These are phyloP conservation scores for Mustela lutreola DNA, from an alignment of 2,113 vertebrate species.

Conservation along the genomic window DNA sequence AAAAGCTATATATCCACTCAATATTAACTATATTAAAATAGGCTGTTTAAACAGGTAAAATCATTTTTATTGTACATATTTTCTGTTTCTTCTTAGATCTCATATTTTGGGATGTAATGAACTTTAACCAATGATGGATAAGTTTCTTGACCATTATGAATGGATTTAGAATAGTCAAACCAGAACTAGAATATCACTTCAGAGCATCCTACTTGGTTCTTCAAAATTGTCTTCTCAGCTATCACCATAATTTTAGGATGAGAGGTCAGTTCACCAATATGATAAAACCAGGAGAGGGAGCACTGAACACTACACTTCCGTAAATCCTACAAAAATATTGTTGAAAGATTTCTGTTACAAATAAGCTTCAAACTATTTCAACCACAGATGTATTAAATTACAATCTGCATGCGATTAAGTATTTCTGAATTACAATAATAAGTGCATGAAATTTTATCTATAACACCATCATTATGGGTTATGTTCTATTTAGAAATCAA, in stretches of 20 bases:
- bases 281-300: slow-evolving; percentile 75
- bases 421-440: slow-evolving; percentile 18
- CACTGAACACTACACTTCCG: slow-evolving; percentile 1
- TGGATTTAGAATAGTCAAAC: not conserved
- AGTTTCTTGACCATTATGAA: not conserved
- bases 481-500: slow-evolving; percentile 49
- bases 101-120: not conserved
- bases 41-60: not conserved
- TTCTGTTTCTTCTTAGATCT: not conserved
- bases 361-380: not conserved
- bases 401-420: not conserved
- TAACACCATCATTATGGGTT: not conserved
- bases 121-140: not conserved
- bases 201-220: not conserved
- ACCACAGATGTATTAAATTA: not conserved
- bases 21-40: not conserved
- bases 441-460: not conserved
- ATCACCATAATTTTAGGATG: not conserved
- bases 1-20: not conserved
- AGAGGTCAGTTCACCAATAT: slow-evolving; percentile 24
- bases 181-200: not conserved
- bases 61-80: not conserved
- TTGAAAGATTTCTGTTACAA: not conserved
- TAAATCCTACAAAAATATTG: not conserved
- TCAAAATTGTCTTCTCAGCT: not conserved